Percentiles rank a stretch among this genome's conserved stretches.
phyloP scores from a whole-genome alignment of 2,888 invertebrate genomes.

The Uropetala carovei region DNA sequence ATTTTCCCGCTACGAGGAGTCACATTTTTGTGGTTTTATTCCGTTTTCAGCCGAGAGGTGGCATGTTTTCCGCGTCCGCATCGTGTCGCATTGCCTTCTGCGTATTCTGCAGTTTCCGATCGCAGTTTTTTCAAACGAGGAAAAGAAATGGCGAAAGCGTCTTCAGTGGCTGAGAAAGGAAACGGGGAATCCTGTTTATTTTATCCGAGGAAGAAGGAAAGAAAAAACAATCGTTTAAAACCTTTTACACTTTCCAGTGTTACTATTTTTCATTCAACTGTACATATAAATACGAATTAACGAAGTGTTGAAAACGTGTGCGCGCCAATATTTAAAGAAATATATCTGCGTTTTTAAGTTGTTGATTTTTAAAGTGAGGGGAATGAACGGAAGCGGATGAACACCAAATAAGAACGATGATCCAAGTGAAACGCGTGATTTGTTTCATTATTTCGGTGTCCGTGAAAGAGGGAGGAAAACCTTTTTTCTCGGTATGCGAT shows the following conservation, averaged over 20 bases:
- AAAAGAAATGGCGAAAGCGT: too few species aligned
- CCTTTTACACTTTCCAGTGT: slow-evolving; percentile 54
- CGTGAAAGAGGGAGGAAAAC: too few species aligned
- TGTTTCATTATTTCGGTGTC: too few species aligned
- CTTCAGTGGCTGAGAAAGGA: background rate
- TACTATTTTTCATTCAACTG: slow-evolving; percentile 51
- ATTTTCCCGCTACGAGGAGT: too few species aligned
- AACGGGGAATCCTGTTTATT: too few species aligned
- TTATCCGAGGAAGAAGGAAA: background rate
- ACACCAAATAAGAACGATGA: too few species aligned
- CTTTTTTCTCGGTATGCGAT: too few species aligned
- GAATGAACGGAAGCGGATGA: too few species aligned
- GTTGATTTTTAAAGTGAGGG: background rate
- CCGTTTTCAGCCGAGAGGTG: background rate
- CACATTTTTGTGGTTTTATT: background rate
- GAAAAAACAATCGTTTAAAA: background rate
- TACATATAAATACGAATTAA: slow-evolving; percentile 14
- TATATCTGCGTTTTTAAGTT: background rate
- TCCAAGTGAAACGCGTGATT: too few species aligned
- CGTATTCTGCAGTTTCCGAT: background rate
- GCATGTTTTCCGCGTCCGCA: background rate
- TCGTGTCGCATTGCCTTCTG: slow-evolving; percentile 3
- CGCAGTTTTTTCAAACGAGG: background rate
- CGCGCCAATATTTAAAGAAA: background rate
- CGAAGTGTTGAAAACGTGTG: background rate